These are phyloP conservation scores for Onthophagus taurus DNA, from an alignment of 1,140 invertebrate genomes.

Conservation along the genomic window DNA sequence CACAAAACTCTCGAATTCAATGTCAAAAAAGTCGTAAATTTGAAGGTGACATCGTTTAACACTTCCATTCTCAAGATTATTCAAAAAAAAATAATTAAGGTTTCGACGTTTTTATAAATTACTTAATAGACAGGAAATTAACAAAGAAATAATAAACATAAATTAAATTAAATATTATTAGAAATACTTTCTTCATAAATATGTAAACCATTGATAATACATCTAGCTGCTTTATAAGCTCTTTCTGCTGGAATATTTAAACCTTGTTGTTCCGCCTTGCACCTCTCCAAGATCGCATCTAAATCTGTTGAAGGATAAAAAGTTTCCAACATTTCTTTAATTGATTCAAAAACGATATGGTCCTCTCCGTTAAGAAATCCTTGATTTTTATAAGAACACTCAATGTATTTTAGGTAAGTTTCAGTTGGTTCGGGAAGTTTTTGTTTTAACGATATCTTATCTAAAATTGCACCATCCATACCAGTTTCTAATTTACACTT, in stretches of 20 bases:
- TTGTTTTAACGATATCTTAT: neutral
- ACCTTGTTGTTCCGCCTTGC: neutral
- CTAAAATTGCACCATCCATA: neutral
- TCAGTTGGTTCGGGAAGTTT: neutral
- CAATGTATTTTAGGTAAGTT: constrained; percentile 2
- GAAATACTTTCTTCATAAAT: neutral
- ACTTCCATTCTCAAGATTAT: too few relatives aligned
- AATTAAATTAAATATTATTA: too few relatives aligned
- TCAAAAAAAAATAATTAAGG: too few relatives aligned
- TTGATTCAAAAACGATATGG: neutral
- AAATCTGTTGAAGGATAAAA: neutral
- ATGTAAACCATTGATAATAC: neutral
- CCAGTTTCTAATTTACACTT: neutral
- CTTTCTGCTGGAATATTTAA: neutral
- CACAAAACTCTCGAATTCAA: too few relatives aligned
- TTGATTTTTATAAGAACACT: constrained; percentile 7
- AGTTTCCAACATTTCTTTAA: neutral
- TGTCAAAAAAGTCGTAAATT: too few relatives aligned
- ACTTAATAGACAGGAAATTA: too few relatives aligned
- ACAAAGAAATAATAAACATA: too few relatives aligned
- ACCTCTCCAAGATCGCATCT: neutral
- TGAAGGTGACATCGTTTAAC: too few relatives aligned
- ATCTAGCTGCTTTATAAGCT: constrained; percentile 1
- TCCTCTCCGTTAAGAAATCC: neutral
- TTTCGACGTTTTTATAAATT: too few relatives aligned